These are phyloP conservation scores for Sphaeridia pumilis DNA, from an alignment of 2,888 invertebrate genomes.

Conservation along the genomic window DNA sequence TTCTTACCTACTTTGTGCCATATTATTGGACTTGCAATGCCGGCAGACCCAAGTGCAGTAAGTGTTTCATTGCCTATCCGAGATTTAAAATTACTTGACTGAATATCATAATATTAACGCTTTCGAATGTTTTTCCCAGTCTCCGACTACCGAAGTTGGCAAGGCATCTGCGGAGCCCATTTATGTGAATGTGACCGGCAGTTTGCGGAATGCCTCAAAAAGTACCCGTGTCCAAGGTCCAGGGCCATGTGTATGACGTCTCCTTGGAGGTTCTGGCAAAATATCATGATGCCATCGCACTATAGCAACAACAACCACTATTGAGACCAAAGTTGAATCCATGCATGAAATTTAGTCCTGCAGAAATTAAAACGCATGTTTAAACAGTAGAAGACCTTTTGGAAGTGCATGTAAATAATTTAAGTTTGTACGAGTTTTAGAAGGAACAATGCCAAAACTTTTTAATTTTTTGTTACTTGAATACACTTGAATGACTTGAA, in stretches of 20 bases:
- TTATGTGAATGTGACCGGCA: slow-evolving; percentile 73
- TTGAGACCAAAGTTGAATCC: no score
- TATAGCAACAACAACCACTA: no score
- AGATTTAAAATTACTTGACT: no score
- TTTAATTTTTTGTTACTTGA: no score
- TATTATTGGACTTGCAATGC: slow-evolving; percentile 77
- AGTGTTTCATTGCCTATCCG: slow-evolving; percentile 30
- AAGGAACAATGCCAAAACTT: neutral
- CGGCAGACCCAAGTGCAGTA: slow-evolving; percentile 64
- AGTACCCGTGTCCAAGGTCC: slow-evolving; percentile 59
- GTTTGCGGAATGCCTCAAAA: slow-evolving; percentile 65
- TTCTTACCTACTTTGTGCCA: slow-evolving; percentile 71
- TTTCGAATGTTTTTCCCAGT: slow-evolving; percentile 38
- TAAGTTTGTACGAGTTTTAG: neutral
- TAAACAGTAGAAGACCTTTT: neutral
- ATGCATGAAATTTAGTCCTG: neutral
- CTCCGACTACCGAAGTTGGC: slow-evolving; percentile 42
- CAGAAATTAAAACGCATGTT: neutral
- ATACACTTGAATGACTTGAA: neutral
- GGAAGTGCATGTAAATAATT: neutral
- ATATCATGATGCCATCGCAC: slow-evolving; percentile 30
- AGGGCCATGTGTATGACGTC: slow-evolving; percentile 63
- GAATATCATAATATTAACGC: no score
- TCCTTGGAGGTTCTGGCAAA: slow-evolving; percentile 47
- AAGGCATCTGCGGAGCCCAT: slow-evolving; percentile 57